Evolutionary conservation across 2,797 vertebrate genomes (phyloP), one percentile per base, ranked within the genome.

Genomic region (Aeoliscus strigatus): DNA sequence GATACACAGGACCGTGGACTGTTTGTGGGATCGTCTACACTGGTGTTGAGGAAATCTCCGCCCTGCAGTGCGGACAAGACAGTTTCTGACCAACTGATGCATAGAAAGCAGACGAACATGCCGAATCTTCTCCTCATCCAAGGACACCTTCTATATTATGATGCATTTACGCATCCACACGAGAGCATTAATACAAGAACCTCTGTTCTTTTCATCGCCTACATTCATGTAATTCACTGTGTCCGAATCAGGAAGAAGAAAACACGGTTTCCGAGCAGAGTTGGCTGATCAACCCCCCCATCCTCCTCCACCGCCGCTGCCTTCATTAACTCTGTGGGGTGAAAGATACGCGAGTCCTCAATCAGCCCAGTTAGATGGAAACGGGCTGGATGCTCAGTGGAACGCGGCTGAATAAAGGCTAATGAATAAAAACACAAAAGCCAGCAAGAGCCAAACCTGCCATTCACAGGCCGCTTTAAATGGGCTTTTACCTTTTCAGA

Each of bases 361-460:
- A 65, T 81, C 73, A 78, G 70, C 31, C 39, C 31, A 39, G 52
- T 66, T 71, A 79, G 73, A 39, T 60, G 61, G 59, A 77, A 74
- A 77, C 60, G 78, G 70, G 59, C 49, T 40, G 59, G 51, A 56
- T 54, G 74, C 60, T 51, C 40, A 6, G 40, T 50, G 53, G 36
- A 65, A 63, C 48, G 38, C 11, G 36, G 49, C 60, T 47, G 60
- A 69, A 74, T 73, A 64, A 77, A 79, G 69, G 75, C 64, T 83
- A 82, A 82, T 78, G 68, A 83, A 77, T 66, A 51, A 64, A 79
- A 80, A 75, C 69, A 79, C 66, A 47, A 73, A 72, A 45, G 71
- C 29, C 59, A 54, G 54, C 41, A 25, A 4, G 43, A 54, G 51
- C 58, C 50, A 39, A 54, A 53, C 31, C 61, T 28, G 46, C 57